Evolutionary conservation across 2,888 invertebrate genomes (phyloP), one percentile per base, ranked within the genome.

Genomic region (Rutpela maculata): DNA sequence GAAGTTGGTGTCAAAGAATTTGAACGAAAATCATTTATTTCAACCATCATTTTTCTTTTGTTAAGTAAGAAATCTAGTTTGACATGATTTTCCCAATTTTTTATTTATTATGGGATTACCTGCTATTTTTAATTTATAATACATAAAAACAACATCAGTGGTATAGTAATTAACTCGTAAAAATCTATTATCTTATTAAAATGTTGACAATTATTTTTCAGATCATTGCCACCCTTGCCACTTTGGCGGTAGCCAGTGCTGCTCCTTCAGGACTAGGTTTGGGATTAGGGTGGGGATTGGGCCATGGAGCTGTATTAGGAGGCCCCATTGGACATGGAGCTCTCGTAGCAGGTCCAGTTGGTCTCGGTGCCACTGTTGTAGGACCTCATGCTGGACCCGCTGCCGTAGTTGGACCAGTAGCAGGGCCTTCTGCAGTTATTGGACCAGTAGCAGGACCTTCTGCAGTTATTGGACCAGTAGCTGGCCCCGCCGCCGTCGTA

Each of bases 191-290:
- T 35, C 9, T 0, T 35, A 35, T 0, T 35, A 35, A 35, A 35
- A 35, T 35, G 0, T 35, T 35, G 0, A 6, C 0, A 5, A 35
- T 15, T 55, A 12, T 12, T 19, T 73, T 73, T 50, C 65, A 73
- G 72, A 73, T 73, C 57, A 73, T 73, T 22, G 65, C 56, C 22
- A 31, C 65, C 31, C 38, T 73, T 17, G 72, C 72, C 22, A 73
- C 57, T 12, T 19, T 73, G 15, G 50, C 72, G 35, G 65, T 73
- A 12, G 72, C 60, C 15, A 17, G 50, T 18, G 72, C 72, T 5
- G 72, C 50, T 35, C 56, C 63, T 7, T 62, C 72, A 6, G 43
- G 62, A 15, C 31, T 62, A 22, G 62, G 63, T 4, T 22, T 65
- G 10, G 63, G 63, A 18, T 18, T 65, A 38, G 63, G 63, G 3